phyloP scores from a whole-genome alignment of 2,888 invertebrate species.

The Spisula subtruncata region DNA sequence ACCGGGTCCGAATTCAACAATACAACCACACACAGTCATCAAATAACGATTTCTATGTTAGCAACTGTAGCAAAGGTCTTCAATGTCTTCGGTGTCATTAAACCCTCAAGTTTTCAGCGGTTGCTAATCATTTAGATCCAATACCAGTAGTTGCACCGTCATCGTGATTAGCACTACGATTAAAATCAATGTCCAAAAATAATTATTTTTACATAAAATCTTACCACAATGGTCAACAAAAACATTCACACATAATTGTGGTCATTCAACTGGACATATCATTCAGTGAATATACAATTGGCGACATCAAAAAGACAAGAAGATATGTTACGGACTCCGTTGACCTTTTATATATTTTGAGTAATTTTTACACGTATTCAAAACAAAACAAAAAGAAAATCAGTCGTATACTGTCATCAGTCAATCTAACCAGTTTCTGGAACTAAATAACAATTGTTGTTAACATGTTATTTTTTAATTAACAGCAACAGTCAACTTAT shows the following conservation, averaged over 20 bases:
- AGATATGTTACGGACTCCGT: not conserved
- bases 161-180: constrained; percentile 33
- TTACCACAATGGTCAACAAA: constrained; percentile 45
- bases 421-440: no score
- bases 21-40: no score
- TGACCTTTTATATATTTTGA: no score
- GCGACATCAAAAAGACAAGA: not conserved
- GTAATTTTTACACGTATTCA: no score
- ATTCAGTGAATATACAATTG: not conserved
- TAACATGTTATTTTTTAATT: no score
- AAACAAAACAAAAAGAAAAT: no score
- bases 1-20: no score
- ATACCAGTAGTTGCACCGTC: constrained; percentile 21
- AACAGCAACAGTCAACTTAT: no score
- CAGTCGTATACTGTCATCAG: no score
- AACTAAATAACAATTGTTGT: no score
- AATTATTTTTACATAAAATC: constrained; percentile 59
- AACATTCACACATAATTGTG: constrained; percentile 7
- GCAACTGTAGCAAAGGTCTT: no score
- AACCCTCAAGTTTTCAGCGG: not conserved
- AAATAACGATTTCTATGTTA: no score
- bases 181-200: constrained; percentile 34
- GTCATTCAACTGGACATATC: not conserved
- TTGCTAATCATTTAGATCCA: not conserved
- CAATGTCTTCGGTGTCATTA: not conserved